Conservation (phyloP, 2,797 vertebrate genomes). For the Coranthus polyacanthus region DNA sequence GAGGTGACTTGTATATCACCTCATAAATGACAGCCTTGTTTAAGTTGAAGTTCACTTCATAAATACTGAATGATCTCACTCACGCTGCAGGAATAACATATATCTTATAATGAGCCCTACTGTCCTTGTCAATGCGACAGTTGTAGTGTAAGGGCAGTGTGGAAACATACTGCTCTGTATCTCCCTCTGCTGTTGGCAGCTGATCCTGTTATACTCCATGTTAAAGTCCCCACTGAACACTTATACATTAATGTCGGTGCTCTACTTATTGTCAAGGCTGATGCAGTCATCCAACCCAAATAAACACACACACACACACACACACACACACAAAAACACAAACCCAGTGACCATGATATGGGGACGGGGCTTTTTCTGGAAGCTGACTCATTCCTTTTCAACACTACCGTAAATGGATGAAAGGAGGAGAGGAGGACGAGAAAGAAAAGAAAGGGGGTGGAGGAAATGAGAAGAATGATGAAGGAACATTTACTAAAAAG, state of each 20-base stretch:
- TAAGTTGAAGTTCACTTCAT: no score
- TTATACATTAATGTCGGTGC: constrained; percentile 36
- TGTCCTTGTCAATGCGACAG: constrained; percentile 72
- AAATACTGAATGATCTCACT: constrained; percentile 2
- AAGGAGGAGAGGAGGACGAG: constrained; percentile 58
- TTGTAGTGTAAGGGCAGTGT: constrained; percentile 50
- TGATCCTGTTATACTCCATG: constrained; percentile 7
- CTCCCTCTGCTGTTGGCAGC: constrained; percentile 71
- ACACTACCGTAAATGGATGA: constrained; percentile 76
- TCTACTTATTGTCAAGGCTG: constrained; percentile 44
- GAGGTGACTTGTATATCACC: constrained; percentile 12
- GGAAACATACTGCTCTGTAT: constrained; percentile 49
- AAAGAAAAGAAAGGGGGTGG: constrained; percentile 49
- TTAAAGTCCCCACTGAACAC: constrained; percentile 17
- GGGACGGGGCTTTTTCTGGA: constrained; percentile 74
- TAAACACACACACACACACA: constrained; percentile 25
- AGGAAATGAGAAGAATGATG: constrained; percentile 71
- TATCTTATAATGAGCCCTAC: constrained; percentile 17
- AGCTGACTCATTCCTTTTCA: constrained; percentile 75
- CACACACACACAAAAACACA: no score
- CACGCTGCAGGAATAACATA: constrained; percentile 42
- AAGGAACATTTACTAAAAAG: constrained; percentile 66
- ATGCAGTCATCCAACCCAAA: constrained; percentile 51
- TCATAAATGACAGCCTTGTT: constrained; percentile 21
- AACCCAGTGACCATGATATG: constrained; percentile 39